Evolutionary conservation across 2,113 vertebrate species (phyloP).

Genomic region (Stercorarius parasiticus): DNA sequence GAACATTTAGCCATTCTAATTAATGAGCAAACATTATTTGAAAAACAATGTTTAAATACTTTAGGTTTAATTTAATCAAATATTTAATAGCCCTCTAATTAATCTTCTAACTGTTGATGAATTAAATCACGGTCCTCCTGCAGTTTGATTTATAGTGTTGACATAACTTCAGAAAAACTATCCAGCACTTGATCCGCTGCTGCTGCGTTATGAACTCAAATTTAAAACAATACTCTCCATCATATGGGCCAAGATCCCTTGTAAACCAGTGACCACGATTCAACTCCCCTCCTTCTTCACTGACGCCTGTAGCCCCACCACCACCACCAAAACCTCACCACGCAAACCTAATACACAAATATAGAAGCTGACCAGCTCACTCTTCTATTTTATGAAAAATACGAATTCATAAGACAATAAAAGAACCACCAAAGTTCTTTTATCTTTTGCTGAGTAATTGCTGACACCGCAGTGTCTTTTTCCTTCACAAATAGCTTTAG

Average conservation of each 20-base stretch:
- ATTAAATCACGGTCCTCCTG: slow-evolving; percentile 43
- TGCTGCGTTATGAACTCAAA: background rate
- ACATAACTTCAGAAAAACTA: slow-evolving; percentile 1
- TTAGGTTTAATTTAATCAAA: slow-evolving; percentile 70
- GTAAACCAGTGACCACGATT: background rate
- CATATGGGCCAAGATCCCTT: no score
- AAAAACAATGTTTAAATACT: slow-evolving; percentile 74
- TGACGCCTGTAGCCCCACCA: background rate
- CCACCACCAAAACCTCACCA: background rate
- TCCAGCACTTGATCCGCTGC: background rate
- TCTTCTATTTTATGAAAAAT: background rate
- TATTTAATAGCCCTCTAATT: slow-evolving; percentile 71
- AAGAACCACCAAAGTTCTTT: background rate
- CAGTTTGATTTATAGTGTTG: slow-evolving; percentile 45
- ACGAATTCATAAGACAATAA: background rate
- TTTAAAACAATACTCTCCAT: background rate
- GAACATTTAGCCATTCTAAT: slow-evolving; percentile 44
- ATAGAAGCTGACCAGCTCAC: background rate
- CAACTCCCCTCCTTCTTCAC: background rate
- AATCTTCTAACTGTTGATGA: slow-evolving; percentile 69
- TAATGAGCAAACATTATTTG: slow-evolving; percentile 66
- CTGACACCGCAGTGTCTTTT: background rate
- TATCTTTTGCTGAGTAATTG: background rate
- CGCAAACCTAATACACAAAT: background rate
- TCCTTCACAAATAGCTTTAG: background rate